Evolutionary conservation across 2,888 invertebrate species (phyloP).

Genomic region (Sphinx pinastri): DNA sequence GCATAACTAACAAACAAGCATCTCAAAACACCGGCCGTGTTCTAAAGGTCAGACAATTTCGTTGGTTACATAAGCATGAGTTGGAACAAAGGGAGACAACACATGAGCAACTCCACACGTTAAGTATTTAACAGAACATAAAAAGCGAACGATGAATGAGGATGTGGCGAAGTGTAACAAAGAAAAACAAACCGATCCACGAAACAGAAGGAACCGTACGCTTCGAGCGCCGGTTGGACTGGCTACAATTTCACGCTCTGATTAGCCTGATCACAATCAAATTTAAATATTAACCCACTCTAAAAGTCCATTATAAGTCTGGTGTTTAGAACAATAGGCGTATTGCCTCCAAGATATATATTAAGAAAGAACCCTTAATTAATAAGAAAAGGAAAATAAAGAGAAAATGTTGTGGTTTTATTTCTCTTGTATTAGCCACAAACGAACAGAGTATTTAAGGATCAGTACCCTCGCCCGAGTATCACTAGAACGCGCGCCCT

Average conservation of each 20-base stretch:
- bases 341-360: conserved; percentile 11
- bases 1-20: not conserved
- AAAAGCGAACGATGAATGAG: conserved; percentile 10
- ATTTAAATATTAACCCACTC: conserved; percentile 27
- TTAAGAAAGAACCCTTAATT: conserved; percentile 21
- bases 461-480: conserved; percentile 5
- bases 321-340: conserved; percentile 22
- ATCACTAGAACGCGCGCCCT: conserved; percentile 17
- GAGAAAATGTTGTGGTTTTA: conserved; percentile 11
- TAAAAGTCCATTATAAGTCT: conserved; percentile 28
- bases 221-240: conserved; percentile 12
- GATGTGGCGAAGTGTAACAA: conserved; percentile 17
- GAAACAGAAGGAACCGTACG: conserved; percentile 15
- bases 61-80: not conserved
- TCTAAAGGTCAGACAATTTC: conserved; percentile 3
- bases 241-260: conserved; percentile 22
- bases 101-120: not conserved
- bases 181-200: conserved; percentile 9
- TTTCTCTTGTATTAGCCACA: conserved; percentile 14
- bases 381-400: conserved; percentile 20
- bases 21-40: conserved; percentile 5
- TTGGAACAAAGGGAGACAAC: conserved; percentile 12
- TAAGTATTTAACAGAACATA: conserved; percentile 20
- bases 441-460: conserved; percentile 1
- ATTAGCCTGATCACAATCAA: conserved; percentile 24